phyloP scores from a whole-genome alignment of 2,113 vertebrate genomes.

The Rhinichthys klamathensis region DNA sequence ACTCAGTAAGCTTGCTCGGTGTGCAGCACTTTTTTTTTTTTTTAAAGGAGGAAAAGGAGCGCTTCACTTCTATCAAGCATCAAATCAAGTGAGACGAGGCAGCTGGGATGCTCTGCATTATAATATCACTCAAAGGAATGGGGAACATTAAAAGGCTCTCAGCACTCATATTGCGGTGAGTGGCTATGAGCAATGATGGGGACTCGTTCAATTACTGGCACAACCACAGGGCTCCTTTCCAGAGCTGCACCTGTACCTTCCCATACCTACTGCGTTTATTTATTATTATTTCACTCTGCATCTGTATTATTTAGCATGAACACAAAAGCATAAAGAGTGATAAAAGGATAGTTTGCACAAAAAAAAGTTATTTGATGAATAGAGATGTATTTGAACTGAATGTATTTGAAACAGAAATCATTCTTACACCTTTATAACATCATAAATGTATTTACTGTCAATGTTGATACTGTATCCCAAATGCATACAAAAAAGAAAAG shows the following conservation, averaged over 20 bases:
- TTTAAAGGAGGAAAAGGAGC: background rate
- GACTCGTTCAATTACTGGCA: conserved; percentile 45
- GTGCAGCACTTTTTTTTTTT: background rate
- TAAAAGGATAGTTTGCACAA: background rate
- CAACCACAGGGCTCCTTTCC: conserved; percentile 33
- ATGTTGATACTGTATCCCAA: background rate
- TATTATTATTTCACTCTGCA: background rate
- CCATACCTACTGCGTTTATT: background rate
- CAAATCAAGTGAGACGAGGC: conserved; percentile 39
- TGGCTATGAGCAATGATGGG: conserved; percentile 40
- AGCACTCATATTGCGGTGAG: conserved; percentile 38
- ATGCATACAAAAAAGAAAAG: background rate
- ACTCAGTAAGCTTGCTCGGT: background rate
- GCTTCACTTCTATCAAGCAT: conserved; percentile 38
- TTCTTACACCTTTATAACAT: background rate
- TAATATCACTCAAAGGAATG: conserved; percentile 50
- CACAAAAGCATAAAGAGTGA: background rate
- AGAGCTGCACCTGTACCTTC: conserved; percentile 10
- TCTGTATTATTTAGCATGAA: background rate
- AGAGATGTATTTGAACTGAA: too few relatives aligned
- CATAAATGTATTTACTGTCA: background rate
- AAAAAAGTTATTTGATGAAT: too few relatives aligned
- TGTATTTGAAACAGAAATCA: background rate
- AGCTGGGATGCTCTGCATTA: conserved; percentile 46
- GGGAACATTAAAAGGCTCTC: conserved; percentile 51